Evolutionary conservation across 1,140 invertebrate species (phyloP).

Genomic region (Bilobella aurantiaca): DNA sequence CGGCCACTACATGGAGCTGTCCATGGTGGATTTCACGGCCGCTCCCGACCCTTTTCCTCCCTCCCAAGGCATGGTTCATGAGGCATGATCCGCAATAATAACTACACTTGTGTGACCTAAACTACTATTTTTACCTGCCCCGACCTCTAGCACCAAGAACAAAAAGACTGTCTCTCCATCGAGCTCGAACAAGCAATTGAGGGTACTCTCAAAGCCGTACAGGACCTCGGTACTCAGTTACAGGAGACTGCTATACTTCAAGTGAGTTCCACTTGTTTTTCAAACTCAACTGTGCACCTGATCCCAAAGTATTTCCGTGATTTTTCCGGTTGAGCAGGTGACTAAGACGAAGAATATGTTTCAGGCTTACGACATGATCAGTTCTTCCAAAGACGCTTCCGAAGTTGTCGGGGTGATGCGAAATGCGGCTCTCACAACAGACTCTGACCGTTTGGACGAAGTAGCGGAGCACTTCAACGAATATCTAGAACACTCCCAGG

Average conservation of each 20-base stretch:
- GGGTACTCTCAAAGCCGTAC: constrained; percentile 57
- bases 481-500: constrained; percentile 82
- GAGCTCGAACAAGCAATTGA: constrained; percentile 60
- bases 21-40: too few species aligned
- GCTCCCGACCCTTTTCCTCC: too few species aligned
- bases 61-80: too few species aligned
- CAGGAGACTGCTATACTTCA: constrained; percentile 61
- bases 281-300: too few species aligned
- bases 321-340: too few species aligned
- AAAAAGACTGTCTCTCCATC: background rate
- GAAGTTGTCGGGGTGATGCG: constrained; percentile 67
- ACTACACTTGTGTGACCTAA: too few species aligned
- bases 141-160: background rate
- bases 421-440: constrained; percentile 64
- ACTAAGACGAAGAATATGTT: too few species aligned
- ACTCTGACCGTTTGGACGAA: constrained; percentile 69
- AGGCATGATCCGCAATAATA: too few species aligned
- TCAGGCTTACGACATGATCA: constrained; percentile 29
- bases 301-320: too few species aligned
- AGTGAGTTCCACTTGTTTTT: too few species aligned
- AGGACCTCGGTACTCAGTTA: constrained; percentile 63
- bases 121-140: background rate
- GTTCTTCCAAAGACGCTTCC: constrained; percentile 33
- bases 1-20: too few species aligned
- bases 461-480: constrained; percentile 73